A percentile compares a stretch with the other conserved stretches of the same genome.
Evolutionary conservation across 2,888 invertebrate genomes (phyloP).

Genomic region (Glyphotaelius pellucidus): DNA sequence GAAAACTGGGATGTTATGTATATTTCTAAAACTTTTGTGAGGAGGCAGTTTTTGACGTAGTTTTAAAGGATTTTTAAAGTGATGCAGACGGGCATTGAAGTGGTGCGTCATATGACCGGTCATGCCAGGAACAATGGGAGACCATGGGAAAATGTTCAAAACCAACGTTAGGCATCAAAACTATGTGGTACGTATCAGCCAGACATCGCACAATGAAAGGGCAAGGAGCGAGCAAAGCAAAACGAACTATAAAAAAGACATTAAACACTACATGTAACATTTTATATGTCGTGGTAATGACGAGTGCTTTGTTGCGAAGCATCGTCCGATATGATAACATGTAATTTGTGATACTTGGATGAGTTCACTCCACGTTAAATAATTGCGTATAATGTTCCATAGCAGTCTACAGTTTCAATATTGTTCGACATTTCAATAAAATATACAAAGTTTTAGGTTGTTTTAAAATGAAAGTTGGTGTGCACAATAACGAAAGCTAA

Average conservation of each 20-base stretch:
- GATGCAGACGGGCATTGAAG: conserved; percentile 38
- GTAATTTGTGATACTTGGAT: background rate
- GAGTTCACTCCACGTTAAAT: background rate
- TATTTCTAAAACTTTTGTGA: background rate
- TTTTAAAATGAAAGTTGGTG: background rate
- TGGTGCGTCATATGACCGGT: conserved; percentile 45
- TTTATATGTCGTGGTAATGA: background rate
- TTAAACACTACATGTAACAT: background rate
- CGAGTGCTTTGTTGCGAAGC: conserved; percentile 12
- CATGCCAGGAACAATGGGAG: conserved; percentile 51
- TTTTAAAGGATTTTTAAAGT: background rate
- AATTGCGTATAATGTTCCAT: background rate
- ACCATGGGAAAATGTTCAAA: conserved; percentile 59
- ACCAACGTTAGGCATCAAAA: conserved; percentile 41
- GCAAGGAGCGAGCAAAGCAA: conserved; percentile 20
- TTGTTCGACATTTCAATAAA: background rate
- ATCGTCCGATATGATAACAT: background rate
- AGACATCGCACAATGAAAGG: background rate
- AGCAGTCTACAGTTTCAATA: background rate
- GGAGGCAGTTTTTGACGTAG: background rate
- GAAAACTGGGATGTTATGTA: background rate
- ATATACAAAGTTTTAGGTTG: background rate
- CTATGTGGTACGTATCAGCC: conserved; percentile 29
- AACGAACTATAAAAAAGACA: conserved; percentile 9
- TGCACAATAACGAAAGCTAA: background rate